These are phyloP conservation scores for Ptychochromis oligacanthus DNA, from an alignment of 2,113 vertebrate genomes.

Conservation along the genomic window DNA sequence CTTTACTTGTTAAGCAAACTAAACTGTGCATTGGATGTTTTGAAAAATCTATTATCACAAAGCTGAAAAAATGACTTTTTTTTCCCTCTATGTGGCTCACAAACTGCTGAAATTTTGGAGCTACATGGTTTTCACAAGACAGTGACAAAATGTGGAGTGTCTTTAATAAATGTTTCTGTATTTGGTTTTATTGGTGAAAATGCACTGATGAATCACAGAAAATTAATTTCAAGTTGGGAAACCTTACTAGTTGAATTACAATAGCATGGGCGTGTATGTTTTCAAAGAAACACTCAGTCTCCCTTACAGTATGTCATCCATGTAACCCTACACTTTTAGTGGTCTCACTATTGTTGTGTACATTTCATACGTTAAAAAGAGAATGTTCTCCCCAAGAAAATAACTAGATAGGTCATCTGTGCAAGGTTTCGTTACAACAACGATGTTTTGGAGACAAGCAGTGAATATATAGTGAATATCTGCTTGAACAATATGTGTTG, in stretches of 20 bases:
- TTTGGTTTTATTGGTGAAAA: background rate
- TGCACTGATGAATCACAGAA: background rate
- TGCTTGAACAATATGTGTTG: too few relatives aligned
- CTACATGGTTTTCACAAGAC: background rate
- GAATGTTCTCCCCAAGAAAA: background rate
- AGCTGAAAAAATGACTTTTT: background rate
- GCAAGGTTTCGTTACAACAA: background rate
- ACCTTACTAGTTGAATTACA: background rate
- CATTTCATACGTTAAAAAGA: background rate
- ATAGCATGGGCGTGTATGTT: background rate
- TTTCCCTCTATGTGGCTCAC: background rate
- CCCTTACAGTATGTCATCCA: background rate
- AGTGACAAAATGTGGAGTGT: background rate
- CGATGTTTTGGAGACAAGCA: background rate
- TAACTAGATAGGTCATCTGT: background rate
- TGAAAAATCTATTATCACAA: background rate
- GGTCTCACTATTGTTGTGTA: background rate
- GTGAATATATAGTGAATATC: background rate
- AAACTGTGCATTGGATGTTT: background rate
- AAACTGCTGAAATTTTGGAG: background rate
- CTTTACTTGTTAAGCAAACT: background rate
- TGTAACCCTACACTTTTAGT: background rate
- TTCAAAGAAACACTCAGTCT: background rate
- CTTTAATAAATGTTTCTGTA: background rate
- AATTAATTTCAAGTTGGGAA: too few relatives aligned